These are phyloP conservation scores for Polyommatus icarus DNA, from an alignment of 2,888 invertebrate species.

Conservation along the genomic window DNA sequence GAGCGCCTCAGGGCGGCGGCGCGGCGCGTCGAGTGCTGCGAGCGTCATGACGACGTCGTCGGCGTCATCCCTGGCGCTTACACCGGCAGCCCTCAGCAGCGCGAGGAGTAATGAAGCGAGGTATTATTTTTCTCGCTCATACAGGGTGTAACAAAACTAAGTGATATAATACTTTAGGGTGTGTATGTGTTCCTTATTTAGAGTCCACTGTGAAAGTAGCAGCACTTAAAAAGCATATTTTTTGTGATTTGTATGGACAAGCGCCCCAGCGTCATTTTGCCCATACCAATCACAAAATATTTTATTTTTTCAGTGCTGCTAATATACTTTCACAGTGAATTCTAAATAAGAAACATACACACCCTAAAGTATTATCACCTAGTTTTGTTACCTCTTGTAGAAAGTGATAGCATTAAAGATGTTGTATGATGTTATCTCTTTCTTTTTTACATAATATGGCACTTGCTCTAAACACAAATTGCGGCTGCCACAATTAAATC, in stretches of 20 bases:
- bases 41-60: conserved; percentile 76
- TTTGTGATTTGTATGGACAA: no score
- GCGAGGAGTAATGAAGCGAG: conserved; percentile 79
- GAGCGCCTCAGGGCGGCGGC: conserved; percentile 67
- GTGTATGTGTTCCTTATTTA: no score
- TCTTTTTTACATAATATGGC: neutral
- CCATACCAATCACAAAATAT: no score
- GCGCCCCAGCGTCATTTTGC: no score
- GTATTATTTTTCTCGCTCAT: conserved; percentile 56
- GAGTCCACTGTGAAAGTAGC: no score
- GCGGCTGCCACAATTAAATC: neutral
- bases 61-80: conserved; percentile 71
- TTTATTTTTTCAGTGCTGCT: no score
- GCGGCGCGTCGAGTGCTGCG: conserved; percentile 71
- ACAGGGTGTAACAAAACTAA: no score
- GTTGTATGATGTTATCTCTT: neutral
- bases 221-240: no score
- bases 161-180: no score
- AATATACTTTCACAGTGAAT: no score
- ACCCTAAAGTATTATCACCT: no score
- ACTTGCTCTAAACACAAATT: neutral
- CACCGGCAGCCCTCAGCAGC: conserved; percentile 70
- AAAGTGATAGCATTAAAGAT: neutral
- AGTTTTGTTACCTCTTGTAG: neutral
- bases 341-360: no score